Conservation (phyloP, 1,140 invertebrate species). For the Schmidtea mediterranea region DNA sequence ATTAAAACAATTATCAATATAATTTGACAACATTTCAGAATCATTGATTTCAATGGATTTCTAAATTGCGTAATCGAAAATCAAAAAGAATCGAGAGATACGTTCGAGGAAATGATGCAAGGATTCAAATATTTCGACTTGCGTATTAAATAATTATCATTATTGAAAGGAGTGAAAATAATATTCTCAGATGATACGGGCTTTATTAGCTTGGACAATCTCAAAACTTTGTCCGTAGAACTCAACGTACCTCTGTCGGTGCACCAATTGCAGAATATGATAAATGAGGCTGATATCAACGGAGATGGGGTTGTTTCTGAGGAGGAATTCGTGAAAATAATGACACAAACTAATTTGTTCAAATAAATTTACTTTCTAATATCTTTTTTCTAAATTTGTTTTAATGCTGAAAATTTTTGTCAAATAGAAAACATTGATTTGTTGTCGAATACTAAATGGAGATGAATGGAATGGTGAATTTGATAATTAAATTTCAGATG, state of each 20-base stretch:
- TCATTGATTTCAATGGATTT: constrained; percentile 20
- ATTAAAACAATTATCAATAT: too few relatives aligned
- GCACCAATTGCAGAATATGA: constrained; percentile 21
- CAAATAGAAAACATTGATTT: too few relatives aligned
- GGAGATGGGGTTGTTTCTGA: constrained; percentile 21
- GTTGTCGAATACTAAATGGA: too few relatives aligned
- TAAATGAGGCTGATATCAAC: constrained; percentile 22
- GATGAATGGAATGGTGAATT: too few relatives aligned
- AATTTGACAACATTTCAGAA: constrained; percentile 14
- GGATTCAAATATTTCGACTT: constrained; percentile 23
- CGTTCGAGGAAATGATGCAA: constrained; percentile 22
- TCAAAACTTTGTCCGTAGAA: constrained; percentile 15
- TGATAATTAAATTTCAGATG: too few relatives aligned
- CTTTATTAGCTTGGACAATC: constrained; percentile 16
- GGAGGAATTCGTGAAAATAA: constrained; percentile 23
- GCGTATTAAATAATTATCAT: constrained; percentile 12
- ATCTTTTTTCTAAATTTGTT: too few relatives aligned
- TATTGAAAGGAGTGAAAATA: too few relatives aligned
- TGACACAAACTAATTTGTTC: constrained; percentile 22
- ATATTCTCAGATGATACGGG: constrained; percentile 15
- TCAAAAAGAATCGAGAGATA: constrained; percentile 20
- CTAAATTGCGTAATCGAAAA: constrained; percentile 21
- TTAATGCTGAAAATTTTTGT: too few relatives aligned
- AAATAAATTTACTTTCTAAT: too few relatives aligned
- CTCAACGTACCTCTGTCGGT: constrained; percentile 18